Evolutionary conservation across 2,797 vertebrate genomes (phyloP).

Genomic region (Enteromius paludinosus): DNA sequence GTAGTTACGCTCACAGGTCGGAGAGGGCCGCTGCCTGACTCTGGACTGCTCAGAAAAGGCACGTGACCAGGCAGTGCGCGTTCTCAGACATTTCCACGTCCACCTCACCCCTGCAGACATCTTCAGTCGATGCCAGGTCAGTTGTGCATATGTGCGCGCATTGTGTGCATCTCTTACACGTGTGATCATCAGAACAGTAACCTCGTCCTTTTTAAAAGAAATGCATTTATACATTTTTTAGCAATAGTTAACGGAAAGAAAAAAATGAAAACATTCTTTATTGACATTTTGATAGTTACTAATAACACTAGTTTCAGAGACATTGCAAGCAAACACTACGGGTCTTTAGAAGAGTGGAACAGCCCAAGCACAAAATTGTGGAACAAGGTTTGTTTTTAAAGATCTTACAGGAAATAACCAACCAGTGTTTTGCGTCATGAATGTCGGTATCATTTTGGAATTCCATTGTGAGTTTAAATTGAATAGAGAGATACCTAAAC

Average conservation of each 20-base stretch:
- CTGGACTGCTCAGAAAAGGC: constrained; percentile 86
- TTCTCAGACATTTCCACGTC: constrained; percentile 86
- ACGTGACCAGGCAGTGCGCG: constrained; percentile 80
- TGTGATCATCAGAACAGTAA: constrained; percentile 9
- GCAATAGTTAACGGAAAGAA: not conserved
- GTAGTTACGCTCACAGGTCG: constrained; percentile 87
- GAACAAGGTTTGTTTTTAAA: constrained; percentile 9
- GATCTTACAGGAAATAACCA: not conserved
- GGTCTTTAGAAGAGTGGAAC: not conserved
- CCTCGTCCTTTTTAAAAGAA: constrained; percentile 23
- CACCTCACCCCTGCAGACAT: constrained; percentile 76
- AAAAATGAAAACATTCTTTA: not conserved
- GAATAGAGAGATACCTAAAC: not conserved
- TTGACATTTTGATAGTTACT: not conserved
- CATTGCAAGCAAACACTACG: not conserved
- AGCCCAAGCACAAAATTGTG: not conserved
- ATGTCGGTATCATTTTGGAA: not conserved
- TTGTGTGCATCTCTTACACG: not conserved
- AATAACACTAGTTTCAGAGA: not conserved
- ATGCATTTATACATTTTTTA: not conserved
- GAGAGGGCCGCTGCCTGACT: constrained; percentile 83
- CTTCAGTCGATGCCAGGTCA: constrained; percentile 92
- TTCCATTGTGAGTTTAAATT: not conserved
- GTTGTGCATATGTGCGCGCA: constrained; percentile 38
- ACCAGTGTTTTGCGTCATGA: not conserved